Base-by-base conservation (phyloP, 2,797 vertebrate genomes). In the Sorex maritimensis region DNA sequence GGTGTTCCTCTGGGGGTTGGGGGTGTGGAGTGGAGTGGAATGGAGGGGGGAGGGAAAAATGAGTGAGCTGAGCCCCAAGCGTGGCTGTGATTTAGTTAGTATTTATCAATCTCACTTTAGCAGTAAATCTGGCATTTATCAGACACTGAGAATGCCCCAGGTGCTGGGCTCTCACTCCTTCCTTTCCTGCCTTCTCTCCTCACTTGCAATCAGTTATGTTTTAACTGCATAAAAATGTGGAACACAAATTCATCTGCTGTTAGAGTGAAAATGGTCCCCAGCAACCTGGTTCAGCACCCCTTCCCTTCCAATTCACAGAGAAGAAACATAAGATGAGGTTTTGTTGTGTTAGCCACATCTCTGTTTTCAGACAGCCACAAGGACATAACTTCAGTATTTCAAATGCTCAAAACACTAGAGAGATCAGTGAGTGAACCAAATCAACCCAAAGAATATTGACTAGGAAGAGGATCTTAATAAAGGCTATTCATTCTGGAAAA, bases 51-150 rank as follows among this genome's bases (percentile, higher is more conserved):
- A 85, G 12, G 84, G 74, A 34, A 63, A 94, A 94, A 95, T 67
- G 81, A 89, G 92, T 71, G 90, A 93, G 67, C 17, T 13, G 90
- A 24, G 52, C 86, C 93, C 91, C 0, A 9, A 95, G 86, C 34
- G 4, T 75, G 91, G 94, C 94, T 81, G 87, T 91, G 94, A 86
- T 95, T 94, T 86, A 63, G 65, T 93, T 84, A 81, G 90, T 65
- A 79, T 94, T 88, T 95, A 94, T 94, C 89, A 77, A 68, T 91
- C 91, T 87, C 92, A 85, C 91, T 71, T 86, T 58, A 41, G 87
- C 88, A 79, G 89, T 82, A 86, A 77, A 85, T 28, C 74, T 80
- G 93, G 92, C 92, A 67, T 92, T 94, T 86, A 84, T 91, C 88
- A 90, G 88, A 84, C 69, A 5, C 44, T 0, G 23, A 92, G 86